Base-by-base conservation (phyloP, 1,140 invertebrate species). In the Carcinoscorpius rotundicauda region DNA sequence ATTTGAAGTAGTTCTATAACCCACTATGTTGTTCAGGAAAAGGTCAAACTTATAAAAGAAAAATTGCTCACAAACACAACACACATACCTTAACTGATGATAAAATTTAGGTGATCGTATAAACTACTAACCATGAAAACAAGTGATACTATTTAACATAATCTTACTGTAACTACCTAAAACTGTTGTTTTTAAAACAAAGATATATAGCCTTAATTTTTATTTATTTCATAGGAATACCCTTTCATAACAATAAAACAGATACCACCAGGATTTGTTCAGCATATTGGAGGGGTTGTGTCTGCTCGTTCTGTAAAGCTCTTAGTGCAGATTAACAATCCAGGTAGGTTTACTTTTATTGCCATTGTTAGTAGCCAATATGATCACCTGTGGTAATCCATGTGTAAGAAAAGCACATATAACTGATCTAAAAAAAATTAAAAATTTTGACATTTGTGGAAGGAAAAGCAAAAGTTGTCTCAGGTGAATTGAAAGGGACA, bases 181-280 rank as follows among this genome's bases (percentile, higher is more conserved):
- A n/a, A 6, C 53, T 55, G 53, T 8, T 55, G 6, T 55, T 55
- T 55, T 55, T 55, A 8, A n/a, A 65, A 56, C 55, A n/a, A 53
- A 4, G 49, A 11, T 56, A 9, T 67, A 48, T 59, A 4, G 50
- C 62, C 2, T 29, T 29, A 29, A 1, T 29, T 29, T 29, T 29
- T 29, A 29, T 29, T 55, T 6, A n/a, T 8, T 76, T 93, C 71
- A 4, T 70, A 78, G 77, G 94, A 97, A 75, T 98, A 95, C 78
- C 95, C 95, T 0, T 97, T 98, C 74, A 82, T 98, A 10, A 97
- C 94, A 0, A 88, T 97, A 83, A 84, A 86, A 3, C 87, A 88
- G 70, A 95, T 91, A 76, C 92, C 93, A 49, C 79, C 83, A 3
- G 89, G 88, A 51, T 94, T 97, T 71, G 86, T 97, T 71, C 78